A percentile compares a stretch with the other conserved stretches of the same genome.
These are phyloP conservation scores for Strigamia crassipes DNA, from an alignment of 2,888 invertebrate species.

Conservation along the genomic window DNA sequence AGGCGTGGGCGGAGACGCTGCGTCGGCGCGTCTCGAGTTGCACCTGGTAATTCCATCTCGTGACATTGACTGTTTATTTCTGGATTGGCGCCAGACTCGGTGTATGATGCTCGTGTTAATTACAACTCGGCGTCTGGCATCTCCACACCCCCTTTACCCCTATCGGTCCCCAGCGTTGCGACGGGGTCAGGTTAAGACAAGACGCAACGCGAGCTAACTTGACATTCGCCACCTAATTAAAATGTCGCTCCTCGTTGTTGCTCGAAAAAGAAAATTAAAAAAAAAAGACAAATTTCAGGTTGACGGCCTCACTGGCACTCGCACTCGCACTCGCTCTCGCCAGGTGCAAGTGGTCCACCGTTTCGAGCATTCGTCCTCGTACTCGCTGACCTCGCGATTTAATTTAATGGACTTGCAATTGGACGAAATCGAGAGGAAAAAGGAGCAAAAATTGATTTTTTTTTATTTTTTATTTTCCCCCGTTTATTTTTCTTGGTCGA, in stretches of 20 bases:
- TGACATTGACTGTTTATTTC: slow-evolving; percentile 10
- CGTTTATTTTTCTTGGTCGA: neutral
- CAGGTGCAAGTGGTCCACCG: too few relatives aligned
- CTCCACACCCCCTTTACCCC: neutral
- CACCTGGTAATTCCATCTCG: slow-evolving; percentile 10
- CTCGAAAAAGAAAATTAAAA: neutral
- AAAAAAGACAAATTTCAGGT: too few relatives aligned
- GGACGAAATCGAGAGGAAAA: neutral
- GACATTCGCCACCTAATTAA: neutral
- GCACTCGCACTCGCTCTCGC: too few relatives aligned
- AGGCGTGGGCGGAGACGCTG: neutral
- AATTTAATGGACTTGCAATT: neutral
- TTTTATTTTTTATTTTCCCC: neutral
- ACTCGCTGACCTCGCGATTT: neutral
- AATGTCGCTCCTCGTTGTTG: neutral
- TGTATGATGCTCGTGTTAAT: neutral
- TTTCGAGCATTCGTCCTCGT: too few relatives aligned
- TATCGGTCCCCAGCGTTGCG: neutral
- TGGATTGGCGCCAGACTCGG: neutral
- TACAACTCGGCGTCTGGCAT: neutral
- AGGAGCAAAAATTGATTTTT: too few relatives aligned
- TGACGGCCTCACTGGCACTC: too few relatives aligned
- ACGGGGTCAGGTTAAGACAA: too few relatives aligned
- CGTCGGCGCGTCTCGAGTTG: slow-evolving; percentile 3
- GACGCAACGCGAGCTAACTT: neutral